Conservation (phyloP, 2,797 vertebrate species). For the Argya squamiceps region DNA sequence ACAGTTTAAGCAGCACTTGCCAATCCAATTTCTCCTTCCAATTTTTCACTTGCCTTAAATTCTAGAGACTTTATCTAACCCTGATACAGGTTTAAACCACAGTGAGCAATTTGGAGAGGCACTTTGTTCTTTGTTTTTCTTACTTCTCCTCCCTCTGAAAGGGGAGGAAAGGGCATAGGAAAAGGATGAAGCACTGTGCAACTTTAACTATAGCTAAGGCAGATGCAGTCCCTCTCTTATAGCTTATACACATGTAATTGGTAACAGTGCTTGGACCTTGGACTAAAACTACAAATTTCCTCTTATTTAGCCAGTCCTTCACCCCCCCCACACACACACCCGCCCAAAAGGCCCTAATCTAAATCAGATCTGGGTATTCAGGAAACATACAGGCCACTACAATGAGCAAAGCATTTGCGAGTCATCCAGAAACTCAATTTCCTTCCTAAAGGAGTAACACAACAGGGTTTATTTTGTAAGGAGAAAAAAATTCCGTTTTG, state of each 20-base stretch:
- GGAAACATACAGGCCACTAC: conserved; percentile 35
- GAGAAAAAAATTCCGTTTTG: conserved; percentile 8
- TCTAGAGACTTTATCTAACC: neutral
- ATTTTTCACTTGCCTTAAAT: neutral
- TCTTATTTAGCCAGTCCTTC: conserved; percentile 20
- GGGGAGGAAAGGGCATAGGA: neutral
- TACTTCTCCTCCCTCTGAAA: neutral
- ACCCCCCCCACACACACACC: neutral
- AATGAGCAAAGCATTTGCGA: conserved; percentile 59
- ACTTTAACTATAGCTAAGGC: neutral
- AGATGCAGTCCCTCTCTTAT: neutral
- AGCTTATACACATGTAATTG: conserved; percentile 28
- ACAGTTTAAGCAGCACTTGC: neutral
- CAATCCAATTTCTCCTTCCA: neutral
- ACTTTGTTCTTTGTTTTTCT: neutral
- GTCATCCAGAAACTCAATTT: conserved; percentile 62
- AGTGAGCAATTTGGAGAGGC: neutral
- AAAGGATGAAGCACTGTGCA: neutral
- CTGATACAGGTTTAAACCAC: neutral
- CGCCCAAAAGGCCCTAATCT: conserved; percentile 7
- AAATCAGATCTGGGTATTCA: conserved; percentile 66
- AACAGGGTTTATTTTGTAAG: conserved; percentile 47
- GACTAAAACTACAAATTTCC: conserved; percentile 55
- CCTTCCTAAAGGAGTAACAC: conserved; percentile 58
- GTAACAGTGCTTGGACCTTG: conserved; percentile 34